These are phyloP conservation scores for Phrynocephalus guinanensis DNA, from an alignment of 2,797 vertebrate species.

Conservation along the genomic window DNA sequence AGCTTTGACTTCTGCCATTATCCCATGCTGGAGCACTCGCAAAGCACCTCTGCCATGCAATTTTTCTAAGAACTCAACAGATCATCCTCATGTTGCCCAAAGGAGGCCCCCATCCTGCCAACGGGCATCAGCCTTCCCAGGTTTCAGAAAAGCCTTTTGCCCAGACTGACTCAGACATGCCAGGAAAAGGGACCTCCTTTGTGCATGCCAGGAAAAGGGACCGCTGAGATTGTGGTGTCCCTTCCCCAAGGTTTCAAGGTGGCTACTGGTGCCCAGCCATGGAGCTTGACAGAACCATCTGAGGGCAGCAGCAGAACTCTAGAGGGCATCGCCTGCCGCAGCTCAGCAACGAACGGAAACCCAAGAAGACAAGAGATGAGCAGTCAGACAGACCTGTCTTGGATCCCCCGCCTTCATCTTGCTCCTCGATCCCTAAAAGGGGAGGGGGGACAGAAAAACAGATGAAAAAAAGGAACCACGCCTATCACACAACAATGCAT, in stretches of 20 bases:
- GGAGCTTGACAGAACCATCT: background rate
- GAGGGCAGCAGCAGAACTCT: background rate
- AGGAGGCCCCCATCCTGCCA: background rate
- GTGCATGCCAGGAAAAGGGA: too few species aligned
- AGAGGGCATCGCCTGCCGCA: background rate
- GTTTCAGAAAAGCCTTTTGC: background rate
- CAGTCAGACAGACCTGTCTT: constrained; percentile 85
- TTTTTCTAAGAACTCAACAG: too few species aligned
- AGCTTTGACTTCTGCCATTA: too few species aligned
- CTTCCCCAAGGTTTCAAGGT: too few species aligned
- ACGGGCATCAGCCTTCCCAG: background rate
- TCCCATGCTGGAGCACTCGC: too few species aligned
- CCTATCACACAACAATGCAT: too few species aligned
- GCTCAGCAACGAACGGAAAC: background rate
- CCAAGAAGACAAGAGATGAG: too few species aligned
- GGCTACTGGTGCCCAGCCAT: background rate
- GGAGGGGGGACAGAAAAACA: constrained; percentile 24
- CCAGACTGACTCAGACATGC: background rate
- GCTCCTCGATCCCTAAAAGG: constrained; percentile 86
- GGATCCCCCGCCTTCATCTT: constrained; percentile 87
- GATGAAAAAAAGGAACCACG: background rate
- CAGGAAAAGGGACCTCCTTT: background rate
- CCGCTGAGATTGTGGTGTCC: too few species aligned
- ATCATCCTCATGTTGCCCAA: too few species aligned
- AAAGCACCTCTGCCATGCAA: too few species aligned